Evolutionary conservation across 2,113 vertebrate species (phyloP).

Genomic region (Paramormyrops kingsleyae): DNA sequence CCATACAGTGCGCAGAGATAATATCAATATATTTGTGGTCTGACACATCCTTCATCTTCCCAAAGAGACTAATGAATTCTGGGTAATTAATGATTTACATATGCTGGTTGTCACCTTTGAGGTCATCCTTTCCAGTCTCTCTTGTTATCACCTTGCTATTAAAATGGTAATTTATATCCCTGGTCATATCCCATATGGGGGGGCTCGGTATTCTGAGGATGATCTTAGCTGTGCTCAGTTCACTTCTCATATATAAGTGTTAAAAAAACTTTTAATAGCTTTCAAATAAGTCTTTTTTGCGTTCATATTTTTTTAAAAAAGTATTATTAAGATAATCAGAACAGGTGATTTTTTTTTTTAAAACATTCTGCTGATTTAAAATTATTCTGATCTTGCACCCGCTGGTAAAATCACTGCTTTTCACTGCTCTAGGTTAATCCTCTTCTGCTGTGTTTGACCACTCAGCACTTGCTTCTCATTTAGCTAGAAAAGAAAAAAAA

Average conservation of each 20-base stretch:
- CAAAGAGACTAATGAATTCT: constrained; percentile 51
- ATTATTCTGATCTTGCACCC: neutral
- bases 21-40: constrained; percentile 49
- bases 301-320: neutral
- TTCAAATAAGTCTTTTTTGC: neutral
- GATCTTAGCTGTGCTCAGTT: neutral
- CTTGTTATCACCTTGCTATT: constrained; percentile 45
- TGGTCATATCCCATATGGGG: constrained; percentile 42
- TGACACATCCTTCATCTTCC: constrained; percentile 42
- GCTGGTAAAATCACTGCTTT: neutral
- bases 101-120: constrained; percentile 53
- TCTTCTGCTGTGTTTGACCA: neutral
- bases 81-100: constrained; percentile 69
- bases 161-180: constrained; percentile 60
- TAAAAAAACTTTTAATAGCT: neutral
- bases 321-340: neutral
- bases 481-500: neutral
- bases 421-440: neutral
- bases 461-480: neutral
- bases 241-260: neutral
- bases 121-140: constrained; percentile 49
- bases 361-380: neutral
- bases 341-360: neutral
- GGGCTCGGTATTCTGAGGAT: constrained; percentile 1
- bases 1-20: constrained; percentile 30